Evolutionary conservation across 2,888 invertebrate species (phyloP).

Genomic region (Aproaerema taeniolella): DNA sequence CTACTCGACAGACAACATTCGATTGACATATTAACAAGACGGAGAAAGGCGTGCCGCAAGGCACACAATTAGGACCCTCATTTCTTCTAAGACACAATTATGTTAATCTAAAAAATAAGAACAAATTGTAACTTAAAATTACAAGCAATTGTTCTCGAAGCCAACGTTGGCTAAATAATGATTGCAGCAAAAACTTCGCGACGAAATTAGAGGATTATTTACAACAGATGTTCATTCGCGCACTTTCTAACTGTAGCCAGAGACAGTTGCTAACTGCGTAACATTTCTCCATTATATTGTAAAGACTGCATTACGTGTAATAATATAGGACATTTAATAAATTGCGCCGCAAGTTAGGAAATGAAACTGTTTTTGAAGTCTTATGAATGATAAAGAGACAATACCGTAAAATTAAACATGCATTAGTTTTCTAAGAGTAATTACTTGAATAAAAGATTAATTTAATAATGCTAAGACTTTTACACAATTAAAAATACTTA

Average conservation of each 20-base stretch:
- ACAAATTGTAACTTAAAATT: too few species aligned
- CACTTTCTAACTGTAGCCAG: slow-evolving; percentile 55
- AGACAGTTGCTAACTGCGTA: slow-evolving; percentile 49
- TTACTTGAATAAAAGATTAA: too few species aligned
- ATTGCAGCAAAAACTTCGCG: slow-evolving; percentile 31
- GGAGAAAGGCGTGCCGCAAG: slow-evolving; percentile 8
- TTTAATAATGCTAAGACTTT: too few species aligned
- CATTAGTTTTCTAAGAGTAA: too few species aligned
- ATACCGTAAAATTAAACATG: too few species aligned
- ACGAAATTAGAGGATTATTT: slow-evolving; percentile 52
- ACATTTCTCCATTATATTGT: slow-evolving; percentile 57
- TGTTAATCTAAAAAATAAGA: too few species aligned
- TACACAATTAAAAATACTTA: too few species aligned
- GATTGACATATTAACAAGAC: slow-evolving; percentile 18
- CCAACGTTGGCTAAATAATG: slow-evolving; percentile 14
- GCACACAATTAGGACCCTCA: slow-evolving; percentile 4
- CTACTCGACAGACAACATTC: slow-evolving; percentile 19
- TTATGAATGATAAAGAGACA: too few species aligned
- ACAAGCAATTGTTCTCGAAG: too few species aligned
- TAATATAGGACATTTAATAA: slow-evolving; percentile 32
- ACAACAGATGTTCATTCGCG: slow-evolving; percentile 51
- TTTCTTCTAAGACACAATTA: too few species aligned
- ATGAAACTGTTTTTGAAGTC: too few species aligned
- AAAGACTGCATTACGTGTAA: slow-evolving; percentile 45
- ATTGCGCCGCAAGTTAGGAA: slow-evolving; percentile 27